Evolutionary conservation across 2,797 vertebrate genomes (phyloP).

Genomic region (Falco columbarius): DNA sequence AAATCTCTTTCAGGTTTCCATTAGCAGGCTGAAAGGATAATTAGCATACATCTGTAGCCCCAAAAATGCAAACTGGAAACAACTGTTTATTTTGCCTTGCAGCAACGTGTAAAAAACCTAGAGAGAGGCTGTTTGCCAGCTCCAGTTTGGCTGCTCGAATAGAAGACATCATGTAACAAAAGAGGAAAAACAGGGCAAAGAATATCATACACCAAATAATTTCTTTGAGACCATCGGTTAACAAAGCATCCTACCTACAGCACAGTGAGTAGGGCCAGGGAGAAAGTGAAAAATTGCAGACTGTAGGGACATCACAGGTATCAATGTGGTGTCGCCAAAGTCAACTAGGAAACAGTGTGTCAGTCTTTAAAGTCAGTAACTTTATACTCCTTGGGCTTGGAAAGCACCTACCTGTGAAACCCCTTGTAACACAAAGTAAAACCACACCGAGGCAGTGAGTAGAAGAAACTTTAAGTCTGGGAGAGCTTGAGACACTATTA

Average conservation of each 20-base stretch:
- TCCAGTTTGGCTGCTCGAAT: slow-evolving; percentile 34
- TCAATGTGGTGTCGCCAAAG: not conserved
- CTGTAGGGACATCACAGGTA: not conserved
- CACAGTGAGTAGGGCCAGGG: not conserved
- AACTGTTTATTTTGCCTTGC: slow-evolving; percentile 66
- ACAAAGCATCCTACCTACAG: not conserved
- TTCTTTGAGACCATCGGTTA: not conserved
- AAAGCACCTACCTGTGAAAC: not conserved
- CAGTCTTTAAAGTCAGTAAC: not conserved
- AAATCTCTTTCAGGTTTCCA: slow-evolving; percentile 14
- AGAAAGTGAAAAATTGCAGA: not conserved
- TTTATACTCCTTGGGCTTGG: not conserved
- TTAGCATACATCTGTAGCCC: slow-evolving; percentile 50
- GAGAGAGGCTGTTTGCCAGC: slow-evolving; percentile 44
- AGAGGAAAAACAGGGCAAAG: not conserved
- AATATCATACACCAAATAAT: not conserved
- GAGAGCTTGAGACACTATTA: not conserved
- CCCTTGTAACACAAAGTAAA: not conserved
- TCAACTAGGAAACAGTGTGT: not conserved
- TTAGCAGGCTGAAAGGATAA: slow-evolving; percentile 21
- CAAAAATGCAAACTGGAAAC: slow-evolving; percentile 41
- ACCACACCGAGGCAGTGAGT: not conserved
- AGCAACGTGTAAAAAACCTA: slow-evolving; percentile 37
- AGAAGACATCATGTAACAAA: slow-evolving; percentile 21
- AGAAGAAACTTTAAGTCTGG: not conserved